A percentile compares a stretch with the other conserved stretches of the same genome.
phyloP scores from a whole-genome alignment of 2,888 invertebrate species.

The Caenorhabditis auriculariae region DNA sequence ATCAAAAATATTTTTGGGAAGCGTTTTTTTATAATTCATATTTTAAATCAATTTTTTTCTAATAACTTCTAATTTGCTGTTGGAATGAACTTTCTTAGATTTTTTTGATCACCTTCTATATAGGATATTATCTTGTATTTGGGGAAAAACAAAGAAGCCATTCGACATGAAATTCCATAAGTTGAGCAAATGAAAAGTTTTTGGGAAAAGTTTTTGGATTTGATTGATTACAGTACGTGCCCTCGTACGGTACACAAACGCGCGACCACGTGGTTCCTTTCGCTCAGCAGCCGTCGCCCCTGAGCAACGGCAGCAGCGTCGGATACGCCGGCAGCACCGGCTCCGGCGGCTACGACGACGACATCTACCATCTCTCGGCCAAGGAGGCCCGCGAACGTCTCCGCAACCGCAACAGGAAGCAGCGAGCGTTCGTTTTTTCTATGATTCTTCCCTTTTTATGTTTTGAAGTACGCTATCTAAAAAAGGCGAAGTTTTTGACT shows the following conservation, averaged over 20 bases:
- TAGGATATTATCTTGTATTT: too few relatives aligned
- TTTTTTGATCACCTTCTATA: too few relatives aligned
- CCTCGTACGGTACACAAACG: constrained; percentile 11
- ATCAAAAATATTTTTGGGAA: constrained; percentile 1
- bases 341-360: constrained; percentile 32
- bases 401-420: constrained; percentile 44
- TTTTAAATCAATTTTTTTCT: not conserved
- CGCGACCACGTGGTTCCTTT: constrained; percentile 9
- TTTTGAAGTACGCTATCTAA: not conserved
- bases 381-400: constrained; percentile 58
- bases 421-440: constrained; percentile 15
- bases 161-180: too few relatives aligned
- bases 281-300: constrained; percentile 22
- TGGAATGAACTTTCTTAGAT: not conserved
- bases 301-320: constrained; percentile 28
- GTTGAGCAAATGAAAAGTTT: too few relatives aligned
- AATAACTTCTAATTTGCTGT: not conserved
- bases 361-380: constrained; percentile 59
- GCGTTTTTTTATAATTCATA: not conserved
- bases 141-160: too few relatives aligned
- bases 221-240: constrained; percentile 30
- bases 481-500: too few relatives aligned
- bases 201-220: too few relatives aligned
- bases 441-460: constrained; percentile 9
- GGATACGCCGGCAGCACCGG: constrained; percentile 24